Evolutionary conservation across 2,113 vertebrate genomes (phyloP).

Genomic region (Lepus timidus): DNA sequence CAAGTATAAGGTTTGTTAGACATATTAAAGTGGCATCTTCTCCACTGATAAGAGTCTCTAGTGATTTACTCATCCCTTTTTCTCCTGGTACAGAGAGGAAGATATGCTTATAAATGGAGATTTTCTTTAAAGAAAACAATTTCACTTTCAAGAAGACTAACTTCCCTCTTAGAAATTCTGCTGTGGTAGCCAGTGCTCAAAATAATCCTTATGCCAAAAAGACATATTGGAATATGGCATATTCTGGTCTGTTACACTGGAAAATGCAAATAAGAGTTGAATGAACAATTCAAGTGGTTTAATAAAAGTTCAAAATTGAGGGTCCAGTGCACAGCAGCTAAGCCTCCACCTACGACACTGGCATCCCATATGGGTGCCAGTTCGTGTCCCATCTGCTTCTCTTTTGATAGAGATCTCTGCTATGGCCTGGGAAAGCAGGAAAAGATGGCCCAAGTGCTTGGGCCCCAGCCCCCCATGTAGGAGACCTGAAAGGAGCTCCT

Average conservation of each 20-base stretch:
- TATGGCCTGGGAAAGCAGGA: no score
- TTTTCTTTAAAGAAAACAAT: background rate
- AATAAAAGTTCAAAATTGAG: slow-evolving; percentile 1
- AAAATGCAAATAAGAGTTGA: slow-evolving; percentile 23
- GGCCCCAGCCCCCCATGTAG: no score
- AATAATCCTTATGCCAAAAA: slow-evolving; percentile 31
- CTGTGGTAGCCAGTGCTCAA: background rate
- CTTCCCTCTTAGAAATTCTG: background rate
- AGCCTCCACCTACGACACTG: no score
- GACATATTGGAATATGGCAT: background rate
- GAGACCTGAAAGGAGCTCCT: no score
- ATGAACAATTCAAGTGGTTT: slow-evolving; percentile 18
- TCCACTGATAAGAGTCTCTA: background rate
- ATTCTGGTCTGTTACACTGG: background rate
- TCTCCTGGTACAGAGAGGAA: background rate
- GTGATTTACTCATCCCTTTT: background rate
- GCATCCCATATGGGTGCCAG: no score
- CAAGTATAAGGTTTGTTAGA: background rate
- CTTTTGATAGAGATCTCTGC: no score
- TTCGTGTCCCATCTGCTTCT: no score
- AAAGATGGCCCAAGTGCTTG: no score
- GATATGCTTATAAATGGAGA: background rate
- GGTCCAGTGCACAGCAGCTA: no score
- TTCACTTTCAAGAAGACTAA: background rate
- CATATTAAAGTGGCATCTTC: background rate